These are phyloP conservation scores for Mythimna albipuncta DNA, from an alignment of 2,888 invertebrate genomes.

Conservation along the genomic window DNA sequence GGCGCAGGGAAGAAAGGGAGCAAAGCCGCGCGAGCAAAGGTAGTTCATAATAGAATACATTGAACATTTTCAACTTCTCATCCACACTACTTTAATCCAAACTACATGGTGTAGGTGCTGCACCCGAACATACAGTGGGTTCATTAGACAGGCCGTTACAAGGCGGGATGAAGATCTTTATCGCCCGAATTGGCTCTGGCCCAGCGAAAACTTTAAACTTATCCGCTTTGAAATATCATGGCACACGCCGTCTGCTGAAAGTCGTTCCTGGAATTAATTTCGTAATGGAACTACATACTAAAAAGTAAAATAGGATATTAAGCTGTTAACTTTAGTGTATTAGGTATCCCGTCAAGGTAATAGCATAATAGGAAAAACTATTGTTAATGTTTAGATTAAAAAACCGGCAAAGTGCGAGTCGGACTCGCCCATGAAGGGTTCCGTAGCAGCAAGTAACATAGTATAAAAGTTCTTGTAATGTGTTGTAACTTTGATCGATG, in stretches of 20 bases:
- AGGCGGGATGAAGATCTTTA: conserved; percentile 68
- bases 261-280: conserved; percentile 58
- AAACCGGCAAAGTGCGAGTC: too few species aligned
- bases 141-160: conserved; percentile 68
- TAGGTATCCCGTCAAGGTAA: background rate
- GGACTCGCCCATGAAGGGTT: too few species aligned
- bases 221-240: conserved; percentile 80
- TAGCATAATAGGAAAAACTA: too few species aligned
- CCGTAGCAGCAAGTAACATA: too few species aligned
- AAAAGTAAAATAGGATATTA: conserved; percentile 13
- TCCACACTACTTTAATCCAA: conserved; percentile 23
- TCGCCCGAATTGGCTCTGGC: conserved; percentile 74
- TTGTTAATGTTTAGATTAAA: too few species aligned
- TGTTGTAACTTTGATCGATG: too few species aligned
- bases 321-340: conserved; percentile 5
- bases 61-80: background rate
- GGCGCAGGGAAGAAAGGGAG: too few species aligned
- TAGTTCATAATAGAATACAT: background rate
- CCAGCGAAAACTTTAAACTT: conserved; percentile 80
- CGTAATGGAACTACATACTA: conserved; percentile 33
- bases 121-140: conserved; percentile 57
- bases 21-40: too few species aligned
- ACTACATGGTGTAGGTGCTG: conserved; percentile 51
- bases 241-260: conserved; percentile 68
- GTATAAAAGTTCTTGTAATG: too few species aligned